Evolutionary conservation across 2,888 invertebrate genomes (phyloP), one percentile per base, ranked within the genome.

Genomic region (Heliconius charithonia): DNA sequence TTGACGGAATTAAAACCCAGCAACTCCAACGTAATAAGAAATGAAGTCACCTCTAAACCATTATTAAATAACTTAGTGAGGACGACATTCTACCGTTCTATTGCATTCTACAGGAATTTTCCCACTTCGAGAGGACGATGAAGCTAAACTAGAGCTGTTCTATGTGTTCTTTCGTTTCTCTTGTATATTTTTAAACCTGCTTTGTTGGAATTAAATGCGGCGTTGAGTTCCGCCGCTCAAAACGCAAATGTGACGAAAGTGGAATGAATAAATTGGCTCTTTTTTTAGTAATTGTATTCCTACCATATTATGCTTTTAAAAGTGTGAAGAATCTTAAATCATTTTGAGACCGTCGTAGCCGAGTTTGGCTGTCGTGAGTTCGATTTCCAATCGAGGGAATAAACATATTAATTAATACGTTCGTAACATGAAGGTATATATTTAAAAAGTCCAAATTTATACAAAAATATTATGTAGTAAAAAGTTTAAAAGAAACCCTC

Each of bases 21-120:
- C 25, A 41, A 69, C 67, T 67, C 37, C n/a, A 0, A 37, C 3
- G n/a, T 37, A 37, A 67, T 67, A 69, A 37, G 67, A 9, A 41
- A 69, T 41, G 41, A 69, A 67, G 37, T 67, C 41, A 12, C 41
- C 67, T 67, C n/a, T 37, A 37, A 10, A n/a, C 37, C 41, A 25
- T 69, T 69, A 69, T 69, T 69, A 69, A 69, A 69, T 69, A 69
- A 25, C 67, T 69, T 16, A 69, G 67, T 13, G 41, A 69, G 6
- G 37, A 69, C 67, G 41, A 41, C 67, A 69, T 69, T 69, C 67
- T 41, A 69, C 10, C 37, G 25, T n/a, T 16, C 41, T 69, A 41
- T 69, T 41, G 41, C 67, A 69, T 69, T 67, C 67, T 69, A 41
- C 16, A 41, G 7, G 41, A 69, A n/a, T 13, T 25, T 41, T 13